A percentile compares a stretch with the other conserved stretches of the same genome.
These are phyloP conservation scores for Ptychochromis oligacanthus DNA, from an alignment of 2,113 vertebrate genomes.

Conservation along the genomic window DNA sequence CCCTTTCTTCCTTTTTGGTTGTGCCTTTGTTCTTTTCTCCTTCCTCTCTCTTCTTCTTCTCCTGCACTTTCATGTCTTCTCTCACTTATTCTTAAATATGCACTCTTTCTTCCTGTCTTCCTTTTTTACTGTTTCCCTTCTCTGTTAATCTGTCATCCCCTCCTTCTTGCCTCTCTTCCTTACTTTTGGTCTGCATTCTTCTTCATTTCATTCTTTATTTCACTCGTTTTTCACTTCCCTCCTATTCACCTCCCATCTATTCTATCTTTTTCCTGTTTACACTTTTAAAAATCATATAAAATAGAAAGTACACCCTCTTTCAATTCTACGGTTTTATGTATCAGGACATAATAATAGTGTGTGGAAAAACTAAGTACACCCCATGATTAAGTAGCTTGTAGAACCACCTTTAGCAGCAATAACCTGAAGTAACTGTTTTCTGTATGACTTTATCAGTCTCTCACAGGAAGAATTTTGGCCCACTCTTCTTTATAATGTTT, in stretches of 20 bases:
- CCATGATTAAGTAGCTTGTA: no score
- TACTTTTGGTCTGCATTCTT: neutral
- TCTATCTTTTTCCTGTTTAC: neutral
- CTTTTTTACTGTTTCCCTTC: neutral
- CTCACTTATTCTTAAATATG: neutral
- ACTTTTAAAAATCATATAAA: no score
- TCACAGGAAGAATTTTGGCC: no score
- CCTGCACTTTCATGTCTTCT: neutral
- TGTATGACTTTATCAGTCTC: no score
- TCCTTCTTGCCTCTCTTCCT: neutral
- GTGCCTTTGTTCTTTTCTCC: no score
- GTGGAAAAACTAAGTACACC: no score
- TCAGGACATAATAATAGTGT: no score
- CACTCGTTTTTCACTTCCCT: neutral
- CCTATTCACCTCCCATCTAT: neutral
- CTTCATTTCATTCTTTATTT: neutral
- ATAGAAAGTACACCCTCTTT: no score
- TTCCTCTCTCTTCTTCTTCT: neutral
- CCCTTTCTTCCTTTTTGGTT: neutral
- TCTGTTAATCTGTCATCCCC: fast-evolving
- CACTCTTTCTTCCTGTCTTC: neutral
- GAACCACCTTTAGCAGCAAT: no score
- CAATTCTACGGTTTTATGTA: no score
- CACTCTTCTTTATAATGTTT: no score
- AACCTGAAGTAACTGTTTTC: no score